Percentiles rank a stretch among this genome's conserved stretches.
Evolutionary conservation across 2,888 invertebrate genomes (phyloP).

Genomic region (Perizoma affinitatum): DNA sequence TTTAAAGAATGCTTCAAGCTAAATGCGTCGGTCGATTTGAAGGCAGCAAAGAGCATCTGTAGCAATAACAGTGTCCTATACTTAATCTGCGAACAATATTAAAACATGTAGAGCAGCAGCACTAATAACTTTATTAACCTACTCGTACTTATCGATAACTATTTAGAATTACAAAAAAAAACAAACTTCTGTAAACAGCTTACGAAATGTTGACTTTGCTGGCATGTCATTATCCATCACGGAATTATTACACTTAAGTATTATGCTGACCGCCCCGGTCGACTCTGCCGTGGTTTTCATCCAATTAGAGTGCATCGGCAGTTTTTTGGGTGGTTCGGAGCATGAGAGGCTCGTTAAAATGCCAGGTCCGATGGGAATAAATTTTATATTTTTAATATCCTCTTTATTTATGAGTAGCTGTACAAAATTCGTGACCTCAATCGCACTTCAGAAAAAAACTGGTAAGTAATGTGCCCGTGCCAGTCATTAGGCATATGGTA

Average conservation of each 20-base stretch:
- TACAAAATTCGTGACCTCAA: conserved; percentile 66
- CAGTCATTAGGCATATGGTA: no score
- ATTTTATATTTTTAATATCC: conserved; percentile 70
- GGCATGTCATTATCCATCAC: conserved; percentile 18
- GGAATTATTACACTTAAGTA: conserved; percentile 17
- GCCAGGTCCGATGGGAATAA: conserved; percentile 53
- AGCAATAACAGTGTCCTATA: conserved; percentile 34
- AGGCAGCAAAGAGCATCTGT: conserved; percentile 19
- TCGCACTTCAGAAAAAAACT: conserved; percentile 56
- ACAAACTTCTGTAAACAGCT: conserved; percentile 1
- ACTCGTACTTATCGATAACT: not conserved
- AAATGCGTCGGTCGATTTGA: conserved; percentile 9
- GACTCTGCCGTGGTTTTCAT: conserved; percentile 50
- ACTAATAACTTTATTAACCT: no score
- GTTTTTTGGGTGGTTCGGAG: conserved; percentile 57
- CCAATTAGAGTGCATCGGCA: conserved; percentile 63
- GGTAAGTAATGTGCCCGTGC: conserved; percentile 16
- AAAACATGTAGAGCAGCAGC: not conserved
- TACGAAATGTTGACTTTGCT: conserved; percentile 10
- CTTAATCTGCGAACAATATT: conserved; percentile 29
- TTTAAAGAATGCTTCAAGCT: conserved; percentile 19
- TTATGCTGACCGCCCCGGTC: conserved; percentile 9
- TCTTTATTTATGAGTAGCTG: conserved; percentile 57
- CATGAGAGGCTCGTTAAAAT: conserved; percentile 75
- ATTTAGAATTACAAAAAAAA: not conserved